phyloP scores from a whole-genome alignment of 1,140 invertebrate species.

The Heliothis subflexa region DNA sequence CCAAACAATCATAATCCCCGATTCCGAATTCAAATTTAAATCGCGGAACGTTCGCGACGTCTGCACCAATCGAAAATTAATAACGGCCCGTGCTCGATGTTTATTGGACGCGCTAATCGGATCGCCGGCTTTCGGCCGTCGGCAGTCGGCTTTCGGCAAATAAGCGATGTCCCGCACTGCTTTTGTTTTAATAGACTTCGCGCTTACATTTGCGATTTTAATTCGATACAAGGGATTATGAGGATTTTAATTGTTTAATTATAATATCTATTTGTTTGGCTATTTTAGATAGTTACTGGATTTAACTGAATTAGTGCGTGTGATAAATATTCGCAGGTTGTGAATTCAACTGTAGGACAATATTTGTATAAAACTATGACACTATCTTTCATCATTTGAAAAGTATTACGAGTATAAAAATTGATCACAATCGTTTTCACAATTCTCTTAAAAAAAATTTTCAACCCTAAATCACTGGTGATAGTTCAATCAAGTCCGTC shows the following conservation, averaged over 20 bases:
- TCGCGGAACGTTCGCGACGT: constrained; percentile 56
- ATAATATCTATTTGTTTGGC: not conserved
- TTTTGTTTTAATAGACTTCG: constrained; percentile 53
- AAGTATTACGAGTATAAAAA: too few species aligned
- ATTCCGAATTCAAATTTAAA: constrained; percentile 52
- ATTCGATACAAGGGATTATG: constrained; percentile 38
- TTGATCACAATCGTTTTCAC: not conserved
- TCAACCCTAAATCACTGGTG: constrained; percentile 6
- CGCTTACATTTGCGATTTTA: constrained; percentile 46
- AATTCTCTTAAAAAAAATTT: not conserved
- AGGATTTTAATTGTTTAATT: constrained; percentile 33
- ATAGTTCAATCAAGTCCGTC: constrained; percentile 50
- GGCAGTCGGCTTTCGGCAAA: constrained; percentile 67
- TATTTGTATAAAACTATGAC: too few species aligned
- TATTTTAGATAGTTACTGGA: not conserved
- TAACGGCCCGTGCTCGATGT: constrained; percentile 70
- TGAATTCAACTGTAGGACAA: too few species aligned
- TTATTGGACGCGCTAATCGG: constrained; percentile 76
- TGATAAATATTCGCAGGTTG: too few species aligned
- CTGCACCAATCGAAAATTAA: constrained; percentile 77
- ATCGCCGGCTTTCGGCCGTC: constrained; percentile 60
- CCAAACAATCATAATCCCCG: constrained; percentile 40
- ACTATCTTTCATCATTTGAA: too few species aligned
- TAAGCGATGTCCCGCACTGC: constrained; percentile 60
- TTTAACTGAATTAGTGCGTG: not conserved